Percentiles rank a stretch among this genome's conserved stretches.
phyloP scores from a whole-genome alignment of 2,797 vertebrate genomes.

The Oophaga sylvatica region DNA sequence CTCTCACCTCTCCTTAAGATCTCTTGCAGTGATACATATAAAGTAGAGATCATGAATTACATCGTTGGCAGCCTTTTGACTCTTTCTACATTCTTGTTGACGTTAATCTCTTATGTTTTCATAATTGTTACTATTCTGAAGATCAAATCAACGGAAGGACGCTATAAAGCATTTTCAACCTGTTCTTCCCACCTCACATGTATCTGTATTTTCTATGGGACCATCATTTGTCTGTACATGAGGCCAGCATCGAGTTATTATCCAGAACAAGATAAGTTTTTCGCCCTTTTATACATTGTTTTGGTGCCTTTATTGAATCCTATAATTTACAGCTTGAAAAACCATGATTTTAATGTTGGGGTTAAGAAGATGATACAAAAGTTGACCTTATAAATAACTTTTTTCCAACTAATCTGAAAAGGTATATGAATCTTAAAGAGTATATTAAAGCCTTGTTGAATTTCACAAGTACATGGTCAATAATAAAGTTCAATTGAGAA shows the following conservation, averaged over 20 bases:
- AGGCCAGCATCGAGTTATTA: slow-evolving; percentile 61
- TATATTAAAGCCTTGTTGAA: neutral
- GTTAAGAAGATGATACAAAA: slow-evolving; percentile 16
- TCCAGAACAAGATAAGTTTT: slow-evolving; percentile 56
- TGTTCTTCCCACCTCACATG: slow-evolving; percentile 64
- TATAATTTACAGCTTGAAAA: slow-evolving; percentile 48
- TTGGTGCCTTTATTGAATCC: slow-evolving; percentile 52
- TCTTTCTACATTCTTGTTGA: slow-evolving; percentile 47
- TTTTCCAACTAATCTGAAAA: neutral
- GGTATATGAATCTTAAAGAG: neutral
- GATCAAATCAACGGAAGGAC: slow-evolving; percentile 56
- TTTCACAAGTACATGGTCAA: neutral
- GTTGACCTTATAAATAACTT: neutral
- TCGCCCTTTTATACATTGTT: slow-evolving; percentile 39
- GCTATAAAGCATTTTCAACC: slow-evolving; percentile 65
- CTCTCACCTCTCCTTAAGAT: slow-evolving; percentile 57
- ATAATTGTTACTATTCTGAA: slow-evolving; percentile 61
- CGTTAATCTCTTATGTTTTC: slow-evolving; percentile 58
- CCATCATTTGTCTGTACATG: slow-evolving; percentile 62
- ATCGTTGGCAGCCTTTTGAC: slow-evolving; percentile 43
- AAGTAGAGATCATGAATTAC: slow-evolving; percentile 60
- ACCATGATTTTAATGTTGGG: slow-evolving; percentile 39
- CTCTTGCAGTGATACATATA: slow-evolving; percentile 54
- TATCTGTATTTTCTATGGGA: slow-evolving; percentile 63
- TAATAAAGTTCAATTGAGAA: neutral